Percentiles rank a stretch among this genome's conserved stretches.
Evolutionary conservation across 2,797 vertebrate genomes (phyloP).

Genomic region (Astyanax mexicanus): DNA sequence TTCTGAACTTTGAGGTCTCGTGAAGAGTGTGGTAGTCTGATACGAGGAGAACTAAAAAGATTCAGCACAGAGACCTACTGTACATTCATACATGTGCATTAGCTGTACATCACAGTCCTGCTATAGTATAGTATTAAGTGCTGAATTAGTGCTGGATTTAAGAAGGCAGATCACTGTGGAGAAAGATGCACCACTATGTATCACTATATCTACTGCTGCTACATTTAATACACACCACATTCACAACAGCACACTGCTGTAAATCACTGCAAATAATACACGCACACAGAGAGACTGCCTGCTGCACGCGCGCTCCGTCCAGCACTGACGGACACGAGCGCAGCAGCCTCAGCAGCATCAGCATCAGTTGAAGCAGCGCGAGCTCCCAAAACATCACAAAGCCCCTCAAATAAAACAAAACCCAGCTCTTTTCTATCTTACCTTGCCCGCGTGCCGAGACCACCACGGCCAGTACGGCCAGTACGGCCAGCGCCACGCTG

Average conservation of each 20-base stretch:
- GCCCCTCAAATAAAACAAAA: constrained; percentile 10
- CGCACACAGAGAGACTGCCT: not conserved
- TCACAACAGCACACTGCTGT: not conserved
- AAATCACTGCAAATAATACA: not conserved
- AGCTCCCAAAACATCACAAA: not conserved
- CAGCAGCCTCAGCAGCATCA: no score
- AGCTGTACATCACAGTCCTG: not conserved
- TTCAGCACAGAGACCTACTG: no score
- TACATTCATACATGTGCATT: not conserved
- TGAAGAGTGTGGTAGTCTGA: not conserved
- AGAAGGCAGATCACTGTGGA: not conserved
- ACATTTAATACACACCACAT: not conserved
- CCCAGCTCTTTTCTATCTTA: constrained; percentile 71
- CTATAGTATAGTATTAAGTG: not conserved
- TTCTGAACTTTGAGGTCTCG: not conserved
- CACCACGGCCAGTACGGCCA: constrained; percentile 61
- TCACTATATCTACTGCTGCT: no score
- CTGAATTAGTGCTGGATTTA: not conserved
- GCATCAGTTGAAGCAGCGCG: no score
- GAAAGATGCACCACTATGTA: no score
- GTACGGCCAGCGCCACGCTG: constrained; percentile 64
- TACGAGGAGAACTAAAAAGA: no score
- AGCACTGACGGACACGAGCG: constrained; percentile 6
- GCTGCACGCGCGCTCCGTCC: not conserved
- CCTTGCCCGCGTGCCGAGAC: constrained; percentile 67